phyloP scores from a whole-genome alignment of 1,140 invertebrate genomes.

The Cardiocondyla obscurior region DNA sequence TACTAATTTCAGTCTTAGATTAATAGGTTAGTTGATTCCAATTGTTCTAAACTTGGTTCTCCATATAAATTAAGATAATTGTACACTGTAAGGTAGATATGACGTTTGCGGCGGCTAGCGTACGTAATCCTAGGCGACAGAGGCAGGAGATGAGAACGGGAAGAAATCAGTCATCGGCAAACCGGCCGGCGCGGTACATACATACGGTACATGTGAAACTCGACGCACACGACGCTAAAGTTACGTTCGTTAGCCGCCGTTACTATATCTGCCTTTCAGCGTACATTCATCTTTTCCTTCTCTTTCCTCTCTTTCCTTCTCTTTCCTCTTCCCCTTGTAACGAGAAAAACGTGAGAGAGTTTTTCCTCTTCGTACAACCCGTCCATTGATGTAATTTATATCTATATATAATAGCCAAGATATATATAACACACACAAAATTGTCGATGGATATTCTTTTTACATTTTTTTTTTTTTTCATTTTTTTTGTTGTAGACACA shows the following conservation, averaged over 20 bases:
- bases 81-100: too few relatives aligned
- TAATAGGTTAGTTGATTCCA: slow-evolving; percentile 48
- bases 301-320: background rate
- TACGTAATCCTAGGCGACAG: too few relatives aligned
- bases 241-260: too few relatives aligned
- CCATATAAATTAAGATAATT: slow-evolving; percentile 30
- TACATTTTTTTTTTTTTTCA: background rate
- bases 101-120: too few relatives aligned
- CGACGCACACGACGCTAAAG: too few relatives aligned
- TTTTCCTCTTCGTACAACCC: slow-evolving; percentile 65
- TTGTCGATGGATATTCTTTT: background rate
- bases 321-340: background rate
- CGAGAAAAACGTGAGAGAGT: slow-evolving; percentile 12
- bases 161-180: too few relatives aligned
- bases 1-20: slow-evolving; percentile 49
- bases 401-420: slow-evolving; percentile 28
- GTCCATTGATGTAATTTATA: slow-evolving; percentile 71
- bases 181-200: too few relatives aligned
- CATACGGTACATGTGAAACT: too few relatives aligned
- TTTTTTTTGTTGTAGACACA: background rate
- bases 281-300: slow-evolving; percentile 20
- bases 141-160: too few relatives aligned
- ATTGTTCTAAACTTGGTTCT: slow-evolving; percentile 40
- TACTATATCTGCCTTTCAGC: too few relatives aligned
- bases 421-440: slow-evolving; percentile 15